Percentiles rank a stretch among this genome's conserved stretches.
These are phyloP conservation scores for Autographa gamma DNA, from an alignment of 2,888 invertebrate species.

Conservation along the genomic window DNA sequence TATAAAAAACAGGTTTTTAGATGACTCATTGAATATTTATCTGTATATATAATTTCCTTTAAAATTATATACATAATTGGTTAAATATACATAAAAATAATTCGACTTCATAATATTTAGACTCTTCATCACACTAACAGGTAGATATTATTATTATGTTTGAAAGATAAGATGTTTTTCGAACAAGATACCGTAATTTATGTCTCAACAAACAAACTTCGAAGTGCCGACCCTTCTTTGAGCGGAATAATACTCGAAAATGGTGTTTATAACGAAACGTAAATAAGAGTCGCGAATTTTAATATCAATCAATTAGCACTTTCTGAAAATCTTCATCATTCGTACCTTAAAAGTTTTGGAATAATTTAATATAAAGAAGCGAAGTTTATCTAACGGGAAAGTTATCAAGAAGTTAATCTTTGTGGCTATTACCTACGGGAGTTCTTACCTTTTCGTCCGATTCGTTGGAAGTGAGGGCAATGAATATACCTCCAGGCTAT, in stretches of 20 bases:
- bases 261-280: conserved; percentile 41
- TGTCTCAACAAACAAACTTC: conserved; percentile 38
- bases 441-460: conserved; percentile 50
- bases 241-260: conserved; percentile 36
- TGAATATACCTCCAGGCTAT: conserved; percentile 46
- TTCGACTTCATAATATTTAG: not conserved
- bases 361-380: conserved; percentile 83
- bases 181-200: conserved; percentile 44
- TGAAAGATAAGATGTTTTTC: conserved; percentile 21
- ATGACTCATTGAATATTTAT: too few species aligned
- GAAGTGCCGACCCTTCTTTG: conserved; percentile 16
- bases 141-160: conserved; percentile 1
- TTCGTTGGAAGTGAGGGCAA: conserved; percentile 44
- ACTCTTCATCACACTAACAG: not conserved
- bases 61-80: too few species aligned
- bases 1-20: too few species aligned
- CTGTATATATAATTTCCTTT: too few species aligned
- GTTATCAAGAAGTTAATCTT: conserved; percentile 77
- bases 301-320: conserved; percentile 81
- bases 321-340: conserved; percentile 67
- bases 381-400: conserved; percentile 78
- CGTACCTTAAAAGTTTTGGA: conserved; percentile 72
- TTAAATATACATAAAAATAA: not conserved
- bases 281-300: conserved; percentile 63
- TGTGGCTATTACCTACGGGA: conserved; percentile 70